Evolutionary conservation across 2,888 invertebrate genomes (phyloP).

Genomic region (Phlogophora meticulosa): DNA sequence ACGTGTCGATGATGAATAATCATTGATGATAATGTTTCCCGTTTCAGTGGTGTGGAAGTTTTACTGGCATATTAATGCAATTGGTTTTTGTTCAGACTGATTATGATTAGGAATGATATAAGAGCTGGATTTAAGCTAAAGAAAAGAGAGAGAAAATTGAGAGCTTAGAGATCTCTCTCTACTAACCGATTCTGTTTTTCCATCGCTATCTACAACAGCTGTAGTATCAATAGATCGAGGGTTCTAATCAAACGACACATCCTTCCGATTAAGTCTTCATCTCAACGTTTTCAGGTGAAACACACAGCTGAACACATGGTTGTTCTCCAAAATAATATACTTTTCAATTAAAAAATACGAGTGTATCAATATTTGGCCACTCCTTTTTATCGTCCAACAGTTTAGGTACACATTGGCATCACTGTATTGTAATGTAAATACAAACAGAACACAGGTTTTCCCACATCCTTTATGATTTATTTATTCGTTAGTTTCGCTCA

Average conservation of each 20-base stretch:
- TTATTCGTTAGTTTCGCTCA: slow-evolving; percentile 32
- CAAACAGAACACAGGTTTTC: slow-evolving; percentile 15
- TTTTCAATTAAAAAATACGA: background rate
- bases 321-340: background rate
- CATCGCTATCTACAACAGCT: background rate
- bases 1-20: slow-evolving; percentile 60
- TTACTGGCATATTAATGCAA: background rate
- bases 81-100: background rate
- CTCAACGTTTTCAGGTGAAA: background rate
- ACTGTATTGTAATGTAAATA: slow-evolving; percentile 28
- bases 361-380: background rate
- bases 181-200: background rate
- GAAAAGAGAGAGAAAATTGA: background rate
- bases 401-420: slow-evolving; percentile 2
- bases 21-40: slow-evolving; percentile 43
- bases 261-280: background rate
- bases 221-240: background rate
- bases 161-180: too few species aligned
- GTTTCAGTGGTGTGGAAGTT: slow-evolving; percentile 22
- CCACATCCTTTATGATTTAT: slow-evolving; percentile 33
- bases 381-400: slow-evolving; percentile 27
- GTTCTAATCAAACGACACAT: background rate
- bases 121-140: background rate
- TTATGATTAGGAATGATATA: background rate
- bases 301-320: background rate